These are phyloP conservation scores for Nemurella pictetii DNA, from an alignment of 2,888 invertebrate species.

Conservation along the genomic window DNA sequence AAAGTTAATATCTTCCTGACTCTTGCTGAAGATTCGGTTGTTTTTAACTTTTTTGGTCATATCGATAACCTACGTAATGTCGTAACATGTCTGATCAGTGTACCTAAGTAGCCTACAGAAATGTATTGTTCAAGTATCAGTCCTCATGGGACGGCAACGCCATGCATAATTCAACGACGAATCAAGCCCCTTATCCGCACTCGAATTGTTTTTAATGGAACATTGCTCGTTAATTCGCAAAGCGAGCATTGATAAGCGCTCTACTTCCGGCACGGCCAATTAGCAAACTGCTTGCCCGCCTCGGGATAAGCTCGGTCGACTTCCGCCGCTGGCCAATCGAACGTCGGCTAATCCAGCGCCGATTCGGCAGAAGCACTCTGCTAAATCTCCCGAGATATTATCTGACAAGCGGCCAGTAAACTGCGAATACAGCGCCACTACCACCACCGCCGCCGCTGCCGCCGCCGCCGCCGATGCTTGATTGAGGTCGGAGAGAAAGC, in stretches of 20 bases:
- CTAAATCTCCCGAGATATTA: not conserved
- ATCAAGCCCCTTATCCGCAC: not conserved
- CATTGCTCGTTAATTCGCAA: not conserved
- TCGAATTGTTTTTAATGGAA: not conserved
- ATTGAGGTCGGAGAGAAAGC: constrained; percentile 1
- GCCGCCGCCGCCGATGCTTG: not conserved
- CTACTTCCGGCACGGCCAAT: not conserved
- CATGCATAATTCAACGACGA: not conserved
- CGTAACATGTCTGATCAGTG: not conserved
- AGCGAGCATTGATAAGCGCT: not conserved
- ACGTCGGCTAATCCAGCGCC: not conserved
- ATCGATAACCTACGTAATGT: not conserved
- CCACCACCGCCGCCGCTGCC: not conserved
- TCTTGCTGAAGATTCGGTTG: not conserved
- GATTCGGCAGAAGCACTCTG: not conserved
- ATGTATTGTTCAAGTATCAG: too few relatives aligned
- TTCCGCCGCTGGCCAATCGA: not conserved
- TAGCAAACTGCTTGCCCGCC: too few relatives aligned
- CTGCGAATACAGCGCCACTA: not conserved
- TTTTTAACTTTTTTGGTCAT: not conserved
- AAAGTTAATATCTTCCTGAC: not conserved
- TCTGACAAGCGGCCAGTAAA: constrained; percentile 9
- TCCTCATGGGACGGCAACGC: too few relatives aligned
- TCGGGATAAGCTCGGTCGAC: not conserved
- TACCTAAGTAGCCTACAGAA: not conserved